Evolutionary conservation across 2,888 invertebrate species (phyloP).

Genomic region (Teleiodes luculella): DNA sequence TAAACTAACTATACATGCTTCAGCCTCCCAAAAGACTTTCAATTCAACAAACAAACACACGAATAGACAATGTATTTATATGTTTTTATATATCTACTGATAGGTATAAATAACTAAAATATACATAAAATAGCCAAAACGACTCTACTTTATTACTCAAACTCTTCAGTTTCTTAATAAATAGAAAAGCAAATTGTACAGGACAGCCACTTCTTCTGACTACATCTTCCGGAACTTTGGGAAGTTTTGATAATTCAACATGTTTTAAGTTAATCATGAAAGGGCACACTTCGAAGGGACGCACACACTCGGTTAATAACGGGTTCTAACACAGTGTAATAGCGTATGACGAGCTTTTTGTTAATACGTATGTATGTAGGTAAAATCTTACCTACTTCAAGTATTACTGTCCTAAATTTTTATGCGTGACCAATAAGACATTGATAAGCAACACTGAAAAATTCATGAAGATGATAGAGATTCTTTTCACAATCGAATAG

Average conservation of each 20-base stretch:
- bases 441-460: constrained; percentile 12
- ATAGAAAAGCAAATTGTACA: constrained; percentile 38
- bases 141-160: constrained; percentile 38
- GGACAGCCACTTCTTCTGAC: constrained; percentile 32
- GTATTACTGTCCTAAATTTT: constrained; percentile 8
- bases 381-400: constrained; percentile 16
- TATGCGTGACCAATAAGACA: constrained; percentile 16
- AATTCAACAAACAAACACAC: constrained; percentile 5
- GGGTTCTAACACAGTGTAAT: constrained; percentile 62
- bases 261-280: constrained; percentile 27
- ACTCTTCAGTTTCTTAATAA: constrained; percentile 18
- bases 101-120: constrained; percentile 16
- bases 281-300: constrained; percentile 36
- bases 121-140: constrained; percentile 76
- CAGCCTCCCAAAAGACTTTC: background rate
- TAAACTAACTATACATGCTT: background rate
- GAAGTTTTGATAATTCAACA: constrained; percentile 42
- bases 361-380: constrained; percentile 30
- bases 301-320: constrained; percentile 59
- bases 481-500: constrained; percentile 7
- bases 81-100: constrained; percentile 27
- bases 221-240: constrained; percentile 52
- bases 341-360: constrained; percentile 74
- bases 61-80: constrained; percentile 1
- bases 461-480: constrained; percentile 12